phyloP scores from a whole-genome alignment of 2,113 vertebrate genomes.

The Thamnophis sirtalis region DNA sequence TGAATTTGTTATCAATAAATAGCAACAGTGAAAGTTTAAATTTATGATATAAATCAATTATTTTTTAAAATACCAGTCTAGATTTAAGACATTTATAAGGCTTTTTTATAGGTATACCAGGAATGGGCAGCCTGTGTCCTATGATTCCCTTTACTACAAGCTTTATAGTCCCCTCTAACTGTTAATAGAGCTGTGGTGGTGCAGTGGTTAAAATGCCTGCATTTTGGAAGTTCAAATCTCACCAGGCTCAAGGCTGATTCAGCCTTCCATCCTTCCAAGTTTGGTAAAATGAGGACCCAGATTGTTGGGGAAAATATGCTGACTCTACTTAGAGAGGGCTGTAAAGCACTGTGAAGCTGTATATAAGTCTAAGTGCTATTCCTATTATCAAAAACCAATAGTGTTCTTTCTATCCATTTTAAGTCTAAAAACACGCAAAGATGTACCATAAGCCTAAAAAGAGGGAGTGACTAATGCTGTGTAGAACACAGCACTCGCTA shows the following conservation, averaged over 20 bases:
- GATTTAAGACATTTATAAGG: background rate
- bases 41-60: background rate
- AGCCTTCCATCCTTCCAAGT: too few relatives aligned
- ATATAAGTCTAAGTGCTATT: too few relatives aligned
- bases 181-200: background rate
- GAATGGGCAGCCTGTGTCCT: background rate
- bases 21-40: background rate
- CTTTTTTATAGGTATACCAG: background rate
- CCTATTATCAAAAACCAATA: background rate
- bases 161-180: background rate
- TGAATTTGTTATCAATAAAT: background rate
- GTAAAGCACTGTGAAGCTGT: too few relatives aligned
- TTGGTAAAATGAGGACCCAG: too few relatives aligned
- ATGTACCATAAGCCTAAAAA: background rate
- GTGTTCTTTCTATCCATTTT: background rate
- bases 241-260: too few relatives aligned
- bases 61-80: background rate
- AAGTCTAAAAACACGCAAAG: background rate
- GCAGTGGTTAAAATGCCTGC: too few relatives aligned
- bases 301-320: too few relatives aligned
- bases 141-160: background rate
- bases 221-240: too few relatives aligned
- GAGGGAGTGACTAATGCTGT: background rate
- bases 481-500: background rate
- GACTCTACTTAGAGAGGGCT: too few relatives aligned